These are phyloP conservation scores for Gnathonemus longibarbis DNA, from an alignment of 2,113 vertebrate genomes.

Conservation along the genomic window DNA sequence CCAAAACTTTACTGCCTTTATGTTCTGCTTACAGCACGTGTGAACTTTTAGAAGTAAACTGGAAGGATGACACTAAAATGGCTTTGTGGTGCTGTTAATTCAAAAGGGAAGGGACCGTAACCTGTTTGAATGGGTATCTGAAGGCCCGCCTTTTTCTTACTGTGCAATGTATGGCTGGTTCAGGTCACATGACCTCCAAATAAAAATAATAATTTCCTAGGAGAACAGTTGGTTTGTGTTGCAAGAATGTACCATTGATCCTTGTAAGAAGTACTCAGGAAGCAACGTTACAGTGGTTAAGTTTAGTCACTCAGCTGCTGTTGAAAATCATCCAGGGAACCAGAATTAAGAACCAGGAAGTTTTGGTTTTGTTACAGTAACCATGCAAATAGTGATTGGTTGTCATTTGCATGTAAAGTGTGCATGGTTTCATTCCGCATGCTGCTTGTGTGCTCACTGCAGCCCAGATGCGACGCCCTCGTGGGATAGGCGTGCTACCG, in stretches of 20 bases:
- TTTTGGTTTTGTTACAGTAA: not conserved
- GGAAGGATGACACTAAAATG: constrained; percentile 56
- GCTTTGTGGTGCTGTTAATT: constrained; percentile 29
- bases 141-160: constrained; percentile 92
- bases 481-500: not conserved
- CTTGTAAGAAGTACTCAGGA: not conserved
- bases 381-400: not conserved
- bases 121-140: constrained; percentile 68
- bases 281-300: not conserved
- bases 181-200: not conserved
- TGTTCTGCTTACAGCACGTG: constrained; percentile 39
- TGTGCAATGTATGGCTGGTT: constrained; percentile 73
- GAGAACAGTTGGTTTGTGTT: not conserved
- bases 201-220: not conserved
- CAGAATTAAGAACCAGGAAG: not conserved
- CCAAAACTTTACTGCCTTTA: not conserved
- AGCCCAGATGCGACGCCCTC: not conserved
- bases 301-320: not conserved
- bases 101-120: constrained; percentile 42
- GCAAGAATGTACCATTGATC: not conserved
- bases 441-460: not conserved
- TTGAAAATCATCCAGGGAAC: not conserved
- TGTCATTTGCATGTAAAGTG: not conserved
- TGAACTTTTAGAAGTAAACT: constrained; percentile 35
- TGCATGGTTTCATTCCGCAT: not conserved